These are phyloP conservation scores for Melitaea cinxia DNA, from an alignment of 1,140 invertebrate genomes.

Conservation along the genomic window DNA sequence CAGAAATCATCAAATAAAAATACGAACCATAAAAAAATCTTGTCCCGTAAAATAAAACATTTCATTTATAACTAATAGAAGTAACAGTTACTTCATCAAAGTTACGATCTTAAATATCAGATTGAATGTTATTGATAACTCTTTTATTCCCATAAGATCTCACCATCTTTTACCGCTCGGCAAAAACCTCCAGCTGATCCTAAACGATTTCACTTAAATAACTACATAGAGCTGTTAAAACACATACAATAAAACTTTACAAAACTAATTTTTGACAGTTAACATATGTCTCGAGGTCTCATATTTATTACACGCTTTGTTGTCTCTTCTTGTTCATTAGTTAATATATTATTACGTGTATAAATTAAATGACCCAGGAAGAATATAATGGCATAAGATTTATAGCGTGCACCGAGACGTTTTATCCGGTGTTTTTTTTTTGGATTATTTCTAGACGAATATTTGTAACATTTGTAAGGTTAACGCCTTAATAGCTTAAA, in stretches of 20 bases:
- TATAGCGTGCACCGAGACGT: constrained; percentile 42
- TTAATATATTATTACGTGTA: constrained; percentile 69
- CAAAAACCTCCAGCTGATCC: constrained; percentile 64
- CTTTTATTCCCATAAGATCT: constrained; percentile 64
- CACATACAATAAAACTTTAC: constrained; percentile 44
- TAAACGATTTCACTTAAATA: constrained; percentile 63
- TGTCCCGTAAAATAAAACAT: background rate
- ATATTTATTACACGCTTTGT: constrained; percentile 72
- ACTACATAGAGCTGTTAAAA: constrained; percentile 62
- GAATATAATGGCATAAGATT: constrained; percentile 58
- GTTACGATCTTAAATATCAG: constrained; percentile 29
- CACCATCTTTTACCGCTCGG: constrained; percentile 68
- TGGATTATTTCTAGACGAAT: background rate
- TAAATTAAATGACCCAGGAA: constrained; percentile 70
- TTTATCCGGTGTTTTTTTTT: constrained; percentile 30
- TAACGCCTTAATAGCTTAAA: background rate
- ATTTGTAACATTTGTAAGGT: background rate
- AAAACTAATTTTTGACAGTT: constrained; percentile 52
- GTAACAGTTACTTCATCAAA: constrained; percentile 26
- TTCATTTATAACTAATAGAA: constrained; percentile 5
- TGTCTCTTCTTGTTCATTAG: constrained; percentile 58
- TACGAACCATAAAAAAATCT: background rate
- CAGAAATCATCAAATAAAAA: no score
- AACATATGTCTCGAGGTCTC: constrained; percentile 55
- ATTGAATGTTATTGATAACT: constrained; percentile 74